Percentiles rank a stretch among this genome's conserved stretches.
These are phyloP conservation scores for Phrynocephalus vlangalii DNA, from an alignment of 2,797 vertebrate genomes.

Conservation along the genomic window DNA sequence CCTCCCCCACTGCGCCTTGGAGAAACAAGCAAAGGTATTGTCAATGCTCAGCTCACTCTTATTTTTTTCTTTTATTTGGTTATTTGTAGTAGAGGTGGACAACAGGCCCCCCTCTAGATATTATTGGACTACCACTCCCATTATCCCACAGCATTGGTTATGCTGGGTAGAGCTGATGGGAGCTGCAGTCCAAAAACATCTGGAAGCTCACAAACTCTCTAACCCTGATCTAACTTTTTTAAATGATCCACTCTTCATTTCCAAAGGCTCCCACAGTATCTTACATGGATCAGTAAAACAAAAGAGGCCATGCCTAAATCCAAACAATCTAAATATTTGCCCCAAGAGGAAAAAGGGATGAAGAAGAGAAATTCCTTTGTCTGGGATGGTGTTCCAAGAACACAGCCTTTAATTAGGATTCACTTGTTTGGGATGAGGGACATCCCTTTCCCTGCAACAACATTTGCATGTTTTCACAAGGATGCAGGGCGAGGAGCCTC, in stretches of 20 bases:
- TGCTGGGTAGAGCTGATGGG: too few species aligned
- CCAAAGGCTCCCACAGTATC: background rate
- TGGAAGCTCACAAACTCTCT: too few species aligned
- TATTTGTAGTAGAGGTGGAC: background rate
- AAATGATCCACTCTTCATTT: background rate
- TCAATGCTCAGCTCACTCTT: background rate
- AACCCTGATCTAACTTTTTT: too few species aligned
- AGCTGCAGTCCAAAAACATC: too few species aligned
- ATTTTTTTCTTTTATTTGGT: background rate
- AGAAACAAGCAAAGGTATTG: conserved; percentile 3
- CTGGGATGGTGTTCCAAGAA: too few species aligned
- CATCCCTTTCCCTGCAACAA: background rate
- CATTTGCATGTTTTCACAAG: background rate
- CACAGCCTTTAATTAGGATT: background rate
- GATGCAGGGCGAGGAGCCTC: background rate
- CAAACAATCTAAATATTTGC: background rate
- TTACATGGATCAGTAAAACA: background rate
- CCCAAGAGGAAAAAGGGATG: too few species aligned
- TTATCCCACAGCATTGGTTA: too few species aligned
- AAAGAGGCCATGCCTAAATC: background rate
- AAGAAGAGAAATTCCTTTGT: background rate
- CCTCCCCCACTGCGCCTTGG: background rate
- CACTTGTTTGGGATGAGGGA: background rate
- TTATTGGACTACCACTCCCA: background rate
- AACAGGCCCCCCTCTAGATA: background rate